Evolutionary conservation across 2,797 vertebrate genomes (phyloP), one percentile per base, ranked within the genome.

Genomic region (Sphenodon punctatus): DNA sequence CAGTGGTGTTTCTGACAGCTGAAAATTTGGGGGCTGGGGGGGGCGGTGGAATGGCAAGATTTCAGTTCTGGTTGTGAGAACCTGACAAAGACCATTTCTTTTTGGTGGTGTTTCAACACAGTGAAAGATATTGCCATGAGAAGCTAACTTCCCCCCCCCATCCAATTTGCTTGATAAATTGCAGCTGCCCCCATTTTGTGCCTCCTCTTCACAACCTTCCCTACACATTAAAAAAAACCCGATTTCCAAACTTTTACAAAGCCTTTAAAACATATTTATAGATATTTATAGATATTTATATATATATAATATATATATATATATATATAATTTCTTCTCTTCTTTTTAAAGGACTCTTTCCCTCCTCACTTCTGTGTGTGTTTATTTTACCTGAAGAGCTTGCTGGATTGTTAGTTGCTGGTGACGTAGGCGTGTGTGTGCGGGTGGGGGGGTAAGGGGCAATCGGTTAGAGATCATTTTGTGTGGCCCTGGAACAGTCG

Each of bases 211-310:
- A 76, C 79, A 69, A 71, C 82, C 67, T 30, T 55, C 63, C 69
- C 80, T 88, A 32, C 55, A 5, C 76, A 45, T 76, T 63, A 78
- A 80, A 88, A 91, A 88, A 85, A 80, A 80, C 84, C 80, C 43
- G 58, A 65, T 84, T 84, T 84, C 80, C 88, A 88, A 77, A 88
- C 82, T 86, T 90, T 88, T 88, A 90, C 83, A 88, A 91, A 89
- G 85, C 66, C 91, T 91, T 88, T 72, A 84, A 91, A 91, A 91
- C 59, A 78, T 88, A 89, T 88, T 88, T 89, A 79, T 91, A 89
- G 81, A 88, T 89, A 89, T 91, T 82, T 88, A 87, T 91, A 89
- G 58, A 86, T 91, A 88, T 91, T 86, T 91, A 78, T 91, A 85
- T 84, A 84, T 91, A 88, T 91, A 90, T 88, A 80, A 75, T n/a